Evolutionary conservation across 2,113 vertebrate genomes (phyloP), one percentile per base, ranked within the genome.

Genomic region (Sander lucioperca): DNA sequence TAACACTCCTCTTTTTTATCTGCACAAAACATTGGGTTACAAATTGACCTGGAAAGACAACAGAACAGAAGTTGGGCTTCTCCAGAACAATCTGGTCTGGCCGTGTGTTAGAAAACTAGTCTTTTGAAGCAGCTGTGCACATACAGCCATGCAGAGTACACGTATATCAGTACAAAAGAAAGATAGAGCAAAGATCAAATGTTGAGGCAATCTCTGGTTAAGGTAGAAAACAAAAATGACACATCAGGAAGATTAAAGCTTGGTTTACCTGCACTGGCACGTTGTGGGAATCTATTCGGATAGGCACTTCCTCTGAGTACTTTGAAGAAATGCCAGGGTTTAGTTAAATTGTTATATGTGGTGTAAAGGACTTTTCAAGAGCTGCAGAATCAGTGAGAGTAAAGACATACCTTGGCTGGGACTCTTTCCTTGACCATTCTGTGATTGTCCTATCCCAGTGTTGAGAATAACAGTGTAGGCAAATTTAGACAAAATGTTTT

Each of bases 401-500:
- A 81, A 94, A 77, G 36, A 93, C 93, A 59, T 96, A 97, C 96
- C 96, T 96, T 96, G 95, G 57, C 89, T 80, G 61, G 92, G 92
- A 80, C 82, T 93, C 92, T 95, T 96, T 91, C 95, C 95, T 91
- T 95, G 95, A 84, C 80, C 76, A 0, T 85, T 94, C 87, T 97
- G 96, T 91, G 95, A 84, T 86, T 97, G 96, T 84, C 96, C 96
- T 96, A 90, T 68, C 93, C 85, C 94, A 88, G 86, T 76, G 92
- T 82, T 82, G 88, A 90, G 87, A 94, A 82, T 71, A 67, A 90
- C 82, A 93, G 86, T 62, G 68, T 87, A 68, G 77, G 72, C 69
- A 77, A 36, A 81, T 93, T 90, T 83, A 86, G 63, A 72, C 48
- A 81, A 6, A 47, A 25, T 8, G 39, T 27, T 51, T 51, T 51